These are phyloP conservation scores for Bungarus multicinctus DNA, from an alignment of 2,113 vertebrate species.

Conservation along the genomic window DNA sequence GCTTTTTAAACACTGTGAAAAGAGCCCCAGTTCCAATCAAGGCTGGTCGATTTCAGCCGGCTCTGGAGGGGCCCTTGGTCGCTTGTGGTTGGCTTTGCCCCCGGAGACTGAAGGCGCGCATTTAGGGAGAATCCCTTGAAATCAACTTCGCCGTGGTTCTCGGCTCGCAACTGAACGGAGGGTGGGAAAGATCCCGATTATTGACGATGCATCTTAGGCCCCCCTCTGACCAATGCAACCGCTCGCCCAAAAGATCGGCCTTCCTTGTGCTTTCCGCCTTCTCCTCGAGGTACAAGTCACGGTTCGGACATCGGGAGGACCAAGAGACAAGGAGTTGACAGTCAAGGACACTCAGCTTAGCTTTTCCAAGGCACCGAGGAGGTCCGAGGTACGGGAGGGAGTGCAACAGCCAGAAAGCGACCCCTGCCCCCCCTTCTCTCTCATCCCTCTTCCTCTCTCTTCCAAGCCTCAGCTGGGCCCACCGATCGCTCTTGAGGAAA, in stretches of 20 bases:
- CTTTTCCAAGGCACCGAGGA: background rate
- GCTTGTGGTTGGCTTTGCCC: background rate
- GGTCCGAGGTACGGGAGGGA: background rate
- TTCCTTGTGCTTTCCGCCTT: background rate
- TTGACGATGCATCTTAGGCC: background rate
- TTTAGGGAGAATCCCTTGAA: background rate
- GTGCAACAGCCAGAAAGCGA: background rate
- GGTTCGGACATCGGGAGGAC: background rate
- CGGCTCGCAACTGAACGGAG: background rate
- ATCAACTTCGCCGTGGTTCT: background rate
- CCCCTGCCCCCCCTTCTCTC: rapidly evolving
- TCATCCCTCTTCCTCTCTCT: rapidly evolving
- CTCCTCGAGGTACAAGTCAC: background rate
- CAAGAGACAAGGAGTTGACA: background rate
- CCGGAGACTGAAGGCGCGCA: background rate
- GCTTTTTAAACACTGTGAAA: background rate
- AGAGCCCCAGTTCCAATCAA: background rate
- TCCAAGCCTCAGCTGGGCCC: background rate
- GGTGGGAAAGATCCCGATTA: background rate
- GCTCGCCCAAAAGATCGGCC: background rate
- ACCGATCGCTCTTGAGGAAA: background rate
- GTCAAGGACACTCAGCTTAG: background rate
- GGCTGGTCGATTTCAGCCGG: background rate
- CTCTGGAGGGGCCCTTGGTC: background rate
- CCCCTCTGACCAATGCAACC: background rate